Conservation (phyloP, 1,140 invertebrate genomes). For the Parasteatoda tepidariorum region DNA sequence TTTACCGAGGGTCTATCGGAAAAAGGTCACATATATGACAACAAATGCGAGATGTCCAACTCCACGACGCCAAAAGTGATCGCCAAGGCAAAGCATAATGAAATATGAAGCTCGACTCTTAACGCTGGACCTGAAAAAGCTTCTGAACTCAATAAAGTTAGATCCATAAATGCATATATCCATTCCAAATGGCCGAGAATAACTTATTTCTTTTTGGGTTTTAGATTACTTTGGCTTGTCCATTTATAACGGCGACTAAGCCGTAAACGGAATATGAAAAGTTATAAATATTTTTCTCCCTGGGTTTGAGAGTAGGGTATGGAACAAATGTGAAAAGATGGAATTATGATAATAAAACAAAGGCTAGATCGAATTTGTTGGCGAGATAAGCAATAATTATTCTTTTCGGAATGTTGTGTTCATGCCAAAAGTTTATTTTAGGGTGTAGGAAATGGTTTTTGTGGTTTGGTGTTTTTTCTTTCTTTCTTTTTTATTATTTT, state of each 20-base stretch:
- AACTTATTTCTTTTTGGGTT: background rate
- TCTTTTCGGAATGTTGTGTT: slow-evolving; percentile 33
- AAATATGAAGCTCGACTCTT: slow-evolving; percentile 52
- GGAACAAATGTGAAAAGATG: too few species aligned
- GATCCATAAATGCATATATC: slow-evolving; percentile 46
- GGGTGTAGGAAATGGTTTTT: slow-evolving; percentile 2
- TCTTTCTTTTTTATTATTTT: slow-evolving; percentile 14
- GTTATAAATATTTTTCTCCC: slow-evolving; percentile 17
- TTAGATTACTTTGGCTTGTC: background rate
- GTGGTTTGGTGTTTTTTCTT: slow-evolving; percentile 16
- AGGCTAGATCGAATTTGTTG: too few species aligned
- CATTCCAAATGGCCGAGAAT: background rate
- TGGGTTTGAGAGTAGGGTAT: too few species aligned
- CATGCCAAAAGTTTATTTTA: too few species aligned
- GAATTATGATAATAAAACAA: too few species aligned
- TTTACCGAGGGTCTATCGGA: too few species aligned
- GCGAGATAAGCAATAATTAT: slow-evolving; percentile 55
- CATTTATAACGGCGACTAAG: slow-evolving; percentile 53
- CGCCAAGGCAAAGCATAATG: slow-evolving; percentile 30
- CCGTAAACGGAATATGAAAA: slow-evolving; percentile 49
- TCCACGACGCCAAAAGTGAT: slow-evolving; percentile 51
- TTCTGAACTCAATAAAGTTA: slow-evolving; percentile 21
- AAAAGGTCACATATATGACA: slow-evolving; percentile 36
- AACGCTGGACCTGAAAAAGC: slow-evolving; percentile 23
- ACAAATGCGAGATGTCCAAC: slow-evolving; percentile 50